Conservation (phyloP, 2,113 vertebrate genomes). For the Nettapus auritus region DNA sequence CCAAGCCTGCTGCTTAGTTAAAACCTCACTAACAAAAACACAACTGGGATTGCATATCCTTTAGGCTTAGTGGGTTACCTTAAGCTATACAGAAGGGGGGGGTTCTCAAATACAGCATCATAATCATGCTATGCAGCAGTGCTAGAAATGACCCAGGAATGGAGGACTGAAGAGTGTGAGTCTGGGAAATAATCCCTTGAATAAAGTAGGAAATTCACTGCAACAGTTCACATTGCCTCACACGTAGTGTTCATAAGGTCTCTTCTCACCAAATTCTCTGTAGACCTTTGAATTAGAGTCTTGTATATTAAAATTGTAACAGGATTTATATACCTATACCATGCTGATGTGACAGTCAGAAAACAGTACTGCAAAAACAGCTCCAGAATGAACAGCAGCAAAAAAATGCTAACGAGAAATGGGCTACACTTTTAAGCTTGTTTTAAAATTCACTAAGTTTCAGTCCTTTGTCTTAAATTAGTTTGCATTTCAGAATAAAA, state of each 20-base stretch:
- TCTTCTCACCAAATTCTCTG: neutral
- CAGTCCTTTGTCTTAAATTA: neutral
- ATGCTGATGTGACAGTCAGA: neutral
- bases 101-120: conserved; percentile 8
- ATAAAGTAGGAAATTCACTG: neutral
- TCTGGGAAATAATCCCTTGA: neutral
- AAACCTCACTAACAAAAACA: conserved; percentile 31
- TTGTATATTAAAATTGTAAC: neutral
- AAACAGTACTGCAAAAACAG: conserved; percentile 15
- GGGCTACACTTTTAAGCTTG: neutral
- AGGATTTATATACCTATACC: neutral
- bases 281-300: neutral
- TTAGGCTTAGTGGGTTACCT: neutral
- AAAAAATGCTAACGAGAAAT: neutral
- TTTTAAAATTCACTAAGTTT: conserved; percentile 10
- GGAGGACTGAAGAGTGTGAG: neutral
- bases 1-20: conserved; percentile 30
- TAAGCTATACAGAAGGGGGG: neutral
- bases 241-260: neutral
- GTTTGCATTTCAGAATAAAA: conserved; percentile 10
- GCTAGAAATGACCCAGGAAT: neutral
- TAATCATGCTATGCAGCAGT: neutral
- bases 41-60: neutral
- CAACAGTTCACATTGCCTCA: neutral
- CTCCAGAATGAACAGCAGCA: neutral